These are phyloP conservation scores for Selene dorsalis DNA, from an alignment of 2,797 vertebrate species.

Conservation along the genomic window DNA sequence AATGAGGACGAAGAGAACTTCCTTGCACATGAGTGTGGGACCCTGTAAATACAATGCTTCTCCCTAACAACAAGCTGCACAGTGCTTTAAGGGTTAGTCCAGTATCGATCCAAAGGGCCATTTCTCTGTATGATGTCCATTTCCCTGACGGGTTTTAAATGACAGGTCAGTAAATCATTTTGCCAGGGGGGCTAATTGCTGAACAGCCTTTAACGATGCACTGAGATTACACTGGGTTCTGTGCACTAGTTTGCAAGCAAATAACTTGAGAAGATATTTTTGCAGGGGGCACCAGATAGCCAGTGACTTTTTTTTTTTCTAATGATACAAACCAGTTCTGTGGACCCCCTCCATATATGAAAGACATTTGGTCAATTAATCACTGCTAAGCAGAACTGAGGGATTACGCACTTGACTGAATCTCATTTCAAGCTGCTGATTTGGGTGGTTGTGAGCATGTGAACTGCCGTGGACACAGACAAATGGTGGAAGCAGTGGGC, in stretches of 20 bases:
- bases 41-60: constrained; percentile 33
- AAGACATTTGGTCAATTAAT: constrained; percentile 82
- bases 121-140: constrained; percentile 73
- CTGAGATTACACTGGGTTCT: constrained; percentile 52
- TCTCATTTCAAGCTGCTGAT: constrained; percentile 83
- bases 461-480: constrained; percentile 71
- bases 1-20: constrained; percentile 35
- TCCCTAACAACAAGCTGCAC: constrained; percentile 46
- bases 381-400: constrained; percentile 80
- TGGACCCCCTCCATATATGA: constrained; percentile 61
- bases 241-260: constrained; percentile 23
- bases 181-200: constrained; percentile 65
- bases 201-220: constrained; percentile 48
- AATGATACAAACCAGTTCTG: constrained; percentile 49
- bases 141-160: constrained; percentile 70
- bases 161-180: constrained; percentile 73
- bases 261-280: constrained; percentile 34
- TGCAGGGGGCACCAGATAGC: constrained; percentile 9
- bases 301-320: constrained; percentile 6
- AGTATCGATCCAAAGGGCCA: constrained; percentile 74
- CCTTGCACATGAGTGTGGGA: constrained; percentile 31
- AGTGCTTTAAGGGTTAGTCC: constrained; percentile 63
- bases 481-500: constrained; percentile 69
- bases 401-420: constrained; percentile 83
- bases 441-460: constrained; percentile 60